These are phyloP conservation scores for Colletes collaris DNA, from an alignment of 2,888 invertebrate genomes.

Conservation along the genomic window DNA sequence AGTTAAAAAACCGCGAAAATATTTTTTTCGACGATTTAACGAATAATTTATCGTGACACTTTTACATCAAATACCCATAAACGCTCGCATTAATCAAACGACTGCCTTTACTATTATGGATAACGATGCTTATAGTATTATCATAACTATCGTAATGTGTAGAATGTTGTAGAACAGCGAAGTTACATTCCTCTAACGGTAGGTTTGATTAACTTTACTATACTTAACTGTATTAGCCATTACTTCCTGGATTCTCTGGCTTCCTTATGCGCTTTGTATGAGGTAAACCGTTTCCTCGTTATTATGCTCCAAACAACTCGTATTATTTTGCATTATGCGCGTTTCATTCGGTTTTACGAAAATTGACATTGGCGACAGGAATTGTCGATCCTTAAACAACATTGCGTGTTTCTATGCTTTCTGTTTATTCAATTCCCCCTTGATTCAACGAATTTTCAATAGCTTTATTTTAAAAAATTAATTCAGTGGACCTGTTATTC, in stretches of 20 bases:
- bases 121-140: not conserved
- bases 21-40: too few relatives aligned
- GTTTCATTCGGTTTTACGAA: not conserved
- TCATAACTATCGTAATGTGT: constrained; percentile 8
- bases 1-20: too few relatives aligned
- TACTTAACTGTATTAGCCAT: constrained; percentile 50
- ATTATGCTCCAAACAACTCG: constrained; percentile 29
- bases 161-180: constrained; percentile 24
- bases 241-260: constrained; percentile 49
- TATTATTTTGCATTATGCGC: constrained; percentile 15
- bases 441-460: too few relatives aligned
- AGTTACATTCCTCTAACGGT: constrained; percentile 50
- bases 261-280: constrained; percentile 43
- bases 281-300: constrained; percentile 40
- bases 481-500: too few relatives aligned
- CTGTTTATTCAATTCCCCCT: too few relatives aligned
- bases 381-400: not conserved
- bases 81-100: not conserved
- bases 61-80: too few relatives aligned
- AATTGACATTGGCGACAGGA: not conserved
- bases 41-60: too few relatives aligned
- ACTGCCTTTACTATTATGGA: constrained; percentile 1
- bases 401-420: not conserved
- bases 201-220: constrained; percentile 52
- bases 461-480: too few relatives aligned